Evolutionary conservation across 2,113 vertebrate species (phyloP), one percentile per base, ranked within the genome.

Genomic region (Aptenodytes forsteri): DNA sequence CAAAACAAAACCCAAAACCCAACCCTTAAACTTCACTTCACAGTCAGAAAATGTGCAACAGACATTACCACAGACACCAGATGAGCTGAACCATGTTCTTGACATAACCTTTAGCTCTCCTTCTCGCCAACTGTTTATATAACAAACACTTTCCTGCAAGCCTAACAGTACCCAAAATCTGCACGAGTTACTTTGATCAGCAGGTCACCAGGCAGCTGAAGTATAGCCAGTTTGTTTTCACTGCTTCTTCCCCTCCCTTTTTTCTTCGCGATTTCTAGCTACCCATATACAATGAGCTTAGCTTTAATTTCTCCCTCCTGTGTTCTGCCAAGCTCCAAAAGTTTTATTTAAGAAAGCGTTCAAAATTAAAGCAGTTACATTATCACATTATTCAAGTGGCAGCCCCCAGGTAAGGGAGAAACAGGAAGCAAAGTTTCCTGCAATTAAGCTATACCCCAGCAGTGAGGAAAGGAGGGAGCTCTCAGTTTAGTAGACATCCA

Each of bases 351-450:
- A 87, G 61, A 76, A 29, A 71, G 69, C 7, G 47, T 67, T 42
- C 42, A 42, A 22, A 5, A 62, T 29, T 15, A 52, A 78, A 54
- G 64, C 46, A 61, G 56, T 9, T 76, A 6, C 36, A 76, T 82
- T 38, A 82, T 16, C 70, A 22, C 73, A 13, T 32, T 42, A 44
- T n/a, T 11, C 38, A 67, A 25, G 6, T 1, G 32, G 89, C 56
- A 94, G 56, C 36, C 59, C 59, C 36, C 61, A 55, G 61, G 70
- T 76, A 56, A 75, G 78, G 23, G 52, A 85, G 87, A 78, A 87
- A 62, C 65, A 84, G 89, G 87, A 96, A 94, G 84, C 34, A n/a
- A 44, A 83, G 70, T 49, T 83, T 94, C 80, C 83, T 94, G 89
- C 89, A 93, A 91, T 87, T 64, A 89, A 89, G 38, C 21, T 9